Percentiles rank a stretch among this genome's conserved stretches.
These are phyloP conservation scores for Flexamia atlantica DNA, from an alignment of 2,888 invertebrate species.

Conservation along the genomic window DNA sequence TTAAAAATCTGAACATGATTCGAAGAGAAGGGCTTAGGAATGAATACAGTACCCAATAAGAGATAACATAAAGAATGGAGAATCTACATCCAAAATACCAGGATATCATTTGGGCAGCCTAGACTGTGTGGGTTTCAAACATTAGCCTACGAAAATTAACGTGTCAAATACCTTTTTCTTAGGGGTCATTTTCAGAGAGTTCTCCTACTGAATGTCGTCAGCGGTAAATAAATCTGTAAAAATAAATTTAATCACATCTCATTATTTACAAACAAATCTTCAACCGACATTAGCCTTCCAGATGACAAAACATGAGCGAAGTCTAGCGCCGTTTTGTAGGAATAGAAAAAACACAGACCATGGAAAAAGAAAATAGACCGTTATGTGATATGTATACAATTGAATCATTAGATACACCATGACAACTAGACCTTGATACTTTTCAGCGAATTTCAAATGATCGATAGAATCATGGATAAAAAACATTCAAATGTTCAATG, in stretches of 20 bases:
- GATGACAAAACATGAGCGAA: not conserved
- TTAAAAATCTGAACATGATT: no score
- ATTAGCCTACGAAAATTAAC: conserved; percentile 31
- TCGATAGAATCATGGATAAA: no score
- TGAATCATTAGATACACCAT: no score
- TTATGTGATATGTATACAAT: no score
- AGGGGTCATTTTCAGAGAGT: conserved; percentile 57
- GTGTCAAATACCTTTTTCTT: conserved; percentile 62
- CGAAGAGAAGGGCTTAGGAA: no score
- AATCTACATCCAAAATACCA: not conserved
- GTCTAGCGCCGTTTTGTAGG: not conserved
- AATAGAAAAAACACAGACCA: not conserved
- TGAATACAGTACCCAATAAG: not conserved
- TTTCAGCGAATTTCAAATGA: no score
- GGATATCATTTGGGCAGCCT: not conserved
- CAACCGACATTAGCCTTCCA: not conserved
- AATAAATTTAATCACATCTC: not conserved
- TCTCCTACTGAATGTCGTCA: not conserved
- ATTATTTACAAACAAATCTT: conserved; percentile 16
- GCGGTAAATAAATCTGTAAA: not conserved
- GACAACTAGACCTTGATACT: no score
- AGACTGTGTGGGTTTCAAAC: conserved; percentile 53
- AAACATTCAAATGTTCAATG: no score
- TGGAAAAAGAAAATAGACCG: no score
- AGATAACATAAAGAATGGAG: not conserved